A percentile compares a stretch with the other conserved stretches of the same genome.
These are phyloP conservation scores for Thalassophryne amazonica DNA, from an alignment of 2,797 vertebrate species.

Conservation along the genomic window DNA sequence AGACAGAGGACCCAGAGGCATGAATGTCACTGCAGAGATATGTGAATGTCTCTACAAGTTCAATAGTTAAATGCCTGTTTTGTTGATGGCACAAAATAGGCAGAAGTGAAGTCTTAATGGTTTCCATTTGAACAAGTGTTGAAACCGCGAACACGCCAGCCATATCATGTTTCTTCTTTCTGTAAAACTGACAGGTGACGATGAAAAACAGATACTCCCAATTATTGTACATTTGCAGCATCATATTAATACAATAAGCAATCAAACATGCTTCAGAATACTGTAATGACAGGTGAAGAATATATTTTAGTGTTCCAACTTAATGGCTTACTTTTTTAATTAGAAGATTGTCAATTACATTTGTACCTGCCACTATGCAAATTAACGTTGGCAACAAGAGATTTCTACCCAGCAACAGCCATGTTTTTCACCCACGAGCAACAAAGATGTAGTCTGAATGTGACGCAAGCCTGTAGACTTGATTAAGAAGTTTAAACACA, in stretches of 20 bases:
- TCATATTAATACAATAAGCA: background rate
- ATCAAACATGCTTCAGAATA: background rate
- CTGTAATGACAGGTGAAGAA: background rate
- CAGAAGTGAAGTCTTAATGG: no score
- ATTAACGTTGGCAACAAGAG: constrained; percentile 20
- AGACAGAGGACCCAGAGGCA: no score
- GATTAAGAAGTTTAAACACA: constrained; percentile 64
- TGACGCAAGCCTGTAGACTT: constrained; percentile 47
- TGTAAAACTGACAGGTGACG: background rate
- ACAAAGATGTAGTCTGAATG: constrained; percentile 28
- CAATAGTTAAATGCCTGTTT: no score
- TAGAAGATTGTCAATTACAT: constrained; percentile 19
- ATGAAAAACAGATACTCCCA: background rate
- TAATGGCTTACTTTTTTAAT: constrained; percentile 27
- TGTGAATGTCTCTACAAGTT: no score
- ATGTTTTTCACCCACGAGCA: constrained; percentile 47
- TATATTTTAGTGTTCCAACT: no score
- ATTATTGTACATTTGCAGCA: background rate
- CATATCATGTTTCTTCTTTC: background rate
- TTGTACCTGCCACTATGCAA: constrained; percentile 5
- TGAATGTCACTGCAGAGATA: no score
- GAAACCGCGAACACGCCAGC: background rate
- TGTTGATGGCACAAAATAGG: no score
- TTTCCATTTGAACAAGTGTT: no score
- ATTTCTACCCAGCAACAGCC: constrained; percentile 65